phyloP scores from a whole-genome alignment of 2,888 invertebrate species.

The Dryomyza anilis region DNA sequence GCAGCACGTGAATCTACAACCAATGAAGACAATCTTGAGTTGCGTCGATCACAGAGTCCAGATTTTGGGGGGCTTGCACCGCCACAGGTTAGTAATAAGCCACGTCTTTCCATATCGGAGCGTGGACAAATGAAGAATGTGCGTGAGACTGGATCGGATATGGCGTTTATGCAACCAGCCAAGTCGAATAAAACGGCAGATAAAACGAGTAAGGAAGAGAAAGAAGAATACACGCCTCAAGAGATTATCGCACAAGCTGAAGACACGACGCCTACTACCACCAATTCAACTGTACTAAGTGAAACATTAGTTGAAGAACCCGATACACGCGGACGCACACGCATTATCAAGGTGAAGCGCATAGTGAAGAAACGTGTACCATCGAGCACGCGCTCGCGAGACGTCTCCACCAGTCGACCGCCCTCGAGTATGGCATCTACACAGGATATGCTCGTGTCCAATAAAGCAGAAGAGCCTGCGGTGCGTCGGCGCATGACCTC shows the following conservation, averaged over 20 bases:
- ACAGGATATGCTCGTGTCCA: slow-evolving; percentile 17
- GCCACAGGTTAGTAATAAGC: slow-evolving; percentile 45
- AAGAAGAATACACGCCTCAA: slow-evolving; percentile 22
- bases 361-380: slow-evolving; percentile 54
- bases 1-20: slow-evolving; percentile 55
- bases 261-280: slow-evolving; percentile 27
- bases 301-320: slow-evolving; percentile 51
- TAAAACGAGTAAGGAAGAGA: slow-evolving; percentile 39
- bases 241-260: background rate
- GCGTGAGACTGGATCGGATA: slow-evolving; percentile 46
- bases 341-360: slow-evolving; percentile 54
- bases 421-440: slow-evolving; percentile 29
- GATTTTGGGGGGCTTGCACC: slow-evolving; percentile 39
- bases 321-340: slow-evolving; percentile 56
- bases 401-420: slow-evolving; percentile 48
- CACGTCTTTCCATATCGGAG: slow-evolving; percentile 56
- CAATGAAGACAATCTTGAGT: slow-evolving; percentile 37
- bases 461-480: slow-evolving; percentile 6
- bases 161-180: slow-evolving; percentile 42
- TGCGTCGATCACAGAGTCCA: slow-evolving; percentile 50
- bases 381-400: slow-evolving; percentile 56
- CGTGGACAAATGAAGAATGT: slow-evolving; percentile 55
- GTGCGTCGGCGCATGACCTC: slow-evolving; percentile 34
- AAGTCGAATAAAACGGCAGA: slow-evolving; percentile 36
- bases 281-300: slow-evolving; percentile 44